phyloP scores from a whole-genome alignment of 2,888 invertebrate genomes.

The Megastigmus dorsalis region DNA sequence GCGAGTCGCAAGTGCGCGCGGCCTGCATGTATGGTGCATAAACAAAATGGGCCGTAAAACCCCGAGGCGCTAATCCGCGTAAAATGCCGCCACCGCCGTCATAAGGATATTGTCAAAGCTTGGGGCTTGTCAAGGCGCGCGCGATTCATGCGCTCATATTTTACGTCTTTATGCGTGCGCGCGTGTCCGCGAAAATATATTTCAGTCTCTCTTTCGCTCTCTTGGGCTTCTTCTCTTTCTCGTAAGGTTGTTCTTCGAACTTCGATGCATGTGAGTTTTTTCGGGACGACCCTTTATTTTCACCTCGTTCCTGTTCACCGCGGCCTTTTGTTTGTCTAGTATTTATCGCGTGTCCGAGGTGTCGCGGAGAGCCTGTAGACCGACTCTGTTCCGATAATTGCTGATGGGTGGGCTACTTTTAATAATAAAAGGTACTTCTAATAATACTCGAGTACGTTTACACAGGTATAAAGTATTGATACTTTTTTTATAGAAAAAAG shows the following conservation, averaged over 20 bases:
- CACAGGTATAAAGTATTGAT: no score
- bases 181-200: slow-evolving; percentile 60
- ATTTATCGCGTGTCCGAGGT: background rate
- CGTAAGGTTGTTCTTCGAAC: background rate
- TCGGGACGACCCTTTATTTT: no score
- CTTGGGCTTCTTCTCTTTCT: background rate
- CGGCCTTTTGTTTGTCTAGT: background rate
- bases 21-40: no score
- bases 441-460: no score
- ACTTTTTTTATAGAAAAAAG: no score
- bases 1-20: background rate
- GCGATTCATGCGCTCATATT: slow-evolving; percentile 69
- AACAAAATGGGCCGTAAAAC: slow-evolving; percentile 61
- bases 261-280: no score
- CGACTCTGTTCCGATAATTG: background rate
- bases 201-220: no score
- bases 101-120: slow-evolving; percentile 67
- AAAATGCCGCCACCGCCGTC: slow-evolving; percentile 57
- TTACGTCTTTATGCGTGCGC: slow-evolving; percentile 67
- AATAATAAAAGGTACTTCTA: no score
- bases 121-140: slow-evolving; percentile 59
- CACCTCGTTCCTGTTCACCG: background rate
- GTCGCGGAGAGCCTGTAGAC: no score
- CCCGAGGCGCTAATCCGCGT: slow-evolving; percentile 59
- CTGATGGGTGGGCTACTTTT: background rate